These are phyloP conservation scores for Valencia hispanica DNA, from an alignment of 2,797 vertebrate species.

Conservation along the genomic window DNA sequence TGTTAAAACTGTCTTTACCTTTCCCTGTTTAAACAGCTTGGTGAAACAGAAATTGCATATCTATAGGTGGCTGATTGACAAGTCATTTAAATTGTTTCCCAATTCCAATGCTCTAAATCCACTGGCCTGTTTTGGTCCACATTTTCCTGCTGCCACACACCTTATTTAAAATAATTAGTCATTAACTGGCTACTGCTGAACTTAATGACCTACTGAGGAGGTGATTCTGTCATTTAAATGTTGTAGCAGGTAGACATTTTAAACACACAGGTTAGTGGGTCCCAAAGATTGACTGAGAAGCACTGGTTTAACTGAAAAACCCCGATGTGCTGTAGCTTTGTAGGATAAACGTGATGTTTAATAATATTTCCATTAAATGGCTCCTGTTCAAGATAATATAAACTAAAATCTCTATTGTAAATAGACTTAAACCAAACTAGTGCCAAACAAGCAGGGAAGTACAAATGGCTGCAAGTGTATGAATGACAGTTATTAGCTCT, in stretches of 20 bases:
- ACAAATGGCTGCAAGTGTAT: neutral
- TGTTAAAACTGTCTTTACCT: neutral
- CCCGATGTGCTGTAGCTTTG: too few relatives aligned
- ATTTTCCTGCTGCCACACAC: neutral
- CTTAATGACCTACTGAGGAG: neutral
- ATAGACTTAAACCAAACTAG: neutral
- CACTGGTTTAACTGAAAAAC: too few relatives aligned
- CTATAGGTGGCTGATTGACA: neutral
- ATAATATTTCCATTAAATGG: neutral
- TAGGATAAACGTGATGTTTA: too few relatives aligned
- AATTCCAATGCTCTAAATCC: neutral
- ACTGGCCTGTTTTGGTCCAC: neutral
- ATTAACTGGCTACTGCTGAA: neutral
- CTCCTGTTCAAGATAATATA: neutral
- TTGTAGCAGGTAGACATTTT: neutral
- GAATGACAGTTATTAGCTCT: neutral
- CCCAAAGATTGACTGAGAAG: neutral
- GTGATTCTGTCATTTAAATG: neutral
- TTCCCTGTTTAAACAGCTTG: neutral
- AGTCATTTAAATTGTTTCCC: neutral
- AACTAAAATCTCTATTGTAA: neutral
- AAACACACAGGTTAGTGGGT: neutral
- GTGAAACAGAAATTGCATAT: neutral
- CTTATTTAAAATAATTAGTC: constrained; percentile 2
- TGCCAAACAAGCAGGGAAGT: neutral